These are phyloP conservation scores for Drosophila varians DNA, from an alignment of 1,140 invertebrate species.

Conservation along the genomic window DNA sequence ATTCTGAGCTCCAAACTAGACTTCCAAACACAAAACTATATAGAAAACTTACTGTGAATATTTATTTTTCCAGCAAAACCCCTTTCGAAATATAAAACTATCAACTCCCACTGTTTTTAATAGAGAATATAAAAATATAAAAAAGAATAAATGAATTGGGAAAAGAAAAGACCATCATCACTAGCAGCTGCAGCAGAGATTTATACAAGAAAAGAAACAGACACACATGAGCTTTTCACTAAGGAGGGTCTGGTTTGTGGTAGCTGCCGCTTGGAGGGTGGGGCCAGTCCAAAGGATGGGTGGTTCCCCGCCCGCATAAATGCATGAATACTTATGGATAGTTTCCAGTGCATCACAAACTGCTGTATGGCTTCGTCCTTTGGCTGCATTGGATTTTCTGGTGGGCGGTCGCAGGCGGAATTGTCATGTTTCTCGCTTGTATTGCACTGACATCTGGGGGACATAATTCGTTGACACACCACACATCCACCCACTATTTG, in stretches of 20 bases:
- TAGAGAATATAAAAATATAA: not conserved
- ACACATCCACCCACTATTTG: conserved; percentile 28
- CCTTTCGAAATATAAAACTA: not conserved
- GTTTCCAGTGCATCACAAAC: conserved; percentile 54
- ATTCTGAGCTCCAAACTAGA: too few species aligned
- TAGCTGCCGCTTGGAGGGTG: not conserved
- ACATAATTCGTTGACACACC: conserved; percentile 69
- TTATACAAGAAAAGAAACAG: conserved; percentile 65
- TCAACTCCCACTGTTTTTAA: not conserved
- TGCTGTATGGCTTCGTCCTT: conserved; percentile 11
- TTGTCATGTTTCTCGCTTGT: conserved; percentile 70
- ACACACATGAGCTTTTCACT: conserved; percentile 29
- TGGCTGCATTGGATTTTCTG: conserved; percentile 30
- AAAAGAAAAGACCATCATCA: conserved; percentile 17
- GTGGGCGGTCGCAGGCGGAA: conserved; percentile 30
- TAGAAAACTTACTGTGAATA: not conserved
- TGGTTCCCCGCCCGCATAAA: conserved; percentile 44
- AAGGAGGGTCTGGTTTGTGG: not conserved
- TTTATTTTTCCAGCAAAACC: not conserved
- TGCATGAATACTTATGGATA: conserved; percentile 73
- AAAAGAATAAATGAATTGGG: not conserved
- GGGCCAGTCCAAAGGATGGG: not conserved
- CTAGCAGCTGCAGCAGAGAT: conserved; percentile 35
- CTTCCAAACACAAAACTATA: not conserved
- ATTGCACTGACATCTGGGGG: conserved; percentile 74